Evolutionary conservation across 2,797 vertebrate species (phyloP).

Genomic region (Meda fulgida): DNA sequence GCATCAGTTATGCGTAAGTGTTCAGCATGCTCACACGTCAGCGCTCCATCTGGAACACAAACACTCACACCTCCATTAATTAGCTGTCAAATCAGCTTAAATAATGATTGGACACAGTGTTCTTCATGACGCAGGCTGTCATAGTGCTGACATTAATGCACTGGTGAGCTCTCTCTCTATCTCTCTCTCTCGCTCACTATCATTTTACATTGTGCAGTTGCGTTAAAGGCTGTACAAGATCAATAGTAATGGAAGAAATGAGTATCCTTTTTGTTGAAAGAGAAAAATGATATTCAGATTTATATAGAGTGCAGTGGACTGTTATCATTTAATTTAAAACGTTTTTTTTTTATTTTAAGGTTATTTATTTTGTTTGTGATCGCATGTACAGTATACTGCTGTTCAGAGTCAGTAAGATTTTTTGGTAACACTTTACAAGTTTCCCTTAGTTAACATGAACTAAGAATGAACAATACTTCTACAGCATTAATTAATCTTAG

Average conservation of each 20-base stretch:
- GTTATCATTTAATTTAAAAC: not conserved
- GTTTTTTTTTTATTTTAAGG: not conserved
- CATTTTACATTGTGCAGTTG: conserved; percentile 8
- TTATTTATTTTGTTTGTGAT: not conserved
- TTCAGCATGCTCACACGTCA: conserved; percentile 25
- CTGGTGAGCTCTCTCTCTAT: not conserved
- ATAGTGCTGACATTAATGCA: conserved; percentile 21
- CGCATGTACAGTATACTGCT: not conserved
- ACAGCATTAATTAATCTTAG: too few relatives aligned
- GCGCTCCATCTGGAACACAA: conserved; percentile 14
- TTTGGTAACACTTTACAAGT: too few relatives aligned
- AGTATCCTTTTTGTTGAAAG: conserved; percentile 5
- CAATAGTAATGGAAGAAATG: conserved; percentile 30
- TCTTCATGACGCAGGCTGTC: conserved; percentile 53
- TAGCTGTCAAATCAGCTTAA: conserved; percentile 32
- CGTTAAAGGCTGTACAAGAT: conserved; percentile 2
- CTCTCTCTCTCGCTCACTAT: not conserved
- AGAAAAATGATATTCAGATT: not conserved
- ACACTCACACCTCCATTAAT: conserved; percentile 28
- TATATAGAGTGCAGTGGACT: not conserved
- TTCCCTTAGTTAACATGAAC: too few relatives aligned
- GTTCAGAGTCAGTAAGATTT: not conserved
- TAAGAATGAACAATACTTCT: too few relatives aligned
- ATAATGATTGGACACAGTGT: conserved; percentile 42
- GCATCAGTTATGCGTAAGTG: conserved; percentile 9